Conservation (phyloP, 2,888 invertebrate genomes). For the Callosobruchus maculatus region DNA sequence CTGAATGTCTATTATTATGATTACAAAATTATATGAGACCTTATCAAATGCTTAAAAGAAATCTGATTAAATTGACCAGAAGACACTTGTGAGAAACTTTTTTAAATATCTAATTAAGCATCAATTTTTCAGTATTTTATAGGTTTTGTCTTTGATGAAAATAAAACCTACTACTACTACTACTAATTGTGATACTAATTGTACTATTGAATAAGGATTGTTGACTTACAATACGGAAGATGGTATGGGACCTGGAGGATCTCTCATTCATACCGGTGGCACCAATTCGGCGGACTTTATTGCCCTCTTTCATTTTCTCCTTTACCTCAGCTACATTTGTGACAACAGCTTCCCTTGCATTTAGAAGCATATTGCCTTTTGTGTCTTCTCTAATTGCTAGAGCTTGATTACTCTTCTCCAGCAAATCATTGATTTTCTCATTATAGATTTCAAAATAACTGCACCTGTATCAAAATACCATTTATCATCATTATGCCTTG, state of each 20-base stretch:
- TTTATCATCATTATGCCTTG: background rate
- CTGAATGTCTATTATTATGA: no score
- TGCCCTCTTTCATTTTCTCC: slow-evolving; percentile 59
- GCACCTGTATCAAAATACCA: slow-evolving; percentile 57
- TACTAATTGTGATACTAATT: no score
- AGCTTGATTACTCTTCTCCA: slow-evolving; percentile 58
- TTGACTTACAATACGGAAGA: slow-evolving; percentile 75
- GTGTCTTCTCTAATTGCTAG: slow-evolving; percentile 63
- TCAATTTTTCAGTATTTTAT: no score
- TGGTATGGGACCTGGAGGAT: slow-evolving; percentile 86
- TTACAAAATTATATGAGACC: no score
- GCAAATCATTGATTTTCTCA: slow-evolving; percentile 75
- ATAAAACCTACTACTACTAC: no score
- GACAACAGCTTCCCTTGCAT: slow-evolving; percentile 63
- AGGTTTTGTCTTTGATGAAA: no score
- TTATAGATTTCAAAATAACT: slow-evolving; percentile 89
- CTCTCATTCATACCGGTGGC: slow-evolving; percentile 85
- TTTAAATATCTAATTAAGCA: no score
- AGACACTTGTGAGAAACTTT: no score
- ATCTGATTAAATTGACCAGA: no score
- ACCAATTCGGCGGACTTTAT: slow-evolving; percentile 68
- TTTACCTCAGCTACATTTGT: slow-evolving; percentile 61
- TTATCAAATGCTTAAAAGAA: no score
- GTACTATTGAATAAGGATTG: no score
- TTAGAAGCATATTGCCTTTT: slow-evolving; percentile 61